Percentiles rank a stretch among this genome's conserved stretches.
These are phyloP conservation scores for Polyommatus icarus DNA, from an alignment of 2,888 invertebrate species.

Conservation along the genomic window DNA sequence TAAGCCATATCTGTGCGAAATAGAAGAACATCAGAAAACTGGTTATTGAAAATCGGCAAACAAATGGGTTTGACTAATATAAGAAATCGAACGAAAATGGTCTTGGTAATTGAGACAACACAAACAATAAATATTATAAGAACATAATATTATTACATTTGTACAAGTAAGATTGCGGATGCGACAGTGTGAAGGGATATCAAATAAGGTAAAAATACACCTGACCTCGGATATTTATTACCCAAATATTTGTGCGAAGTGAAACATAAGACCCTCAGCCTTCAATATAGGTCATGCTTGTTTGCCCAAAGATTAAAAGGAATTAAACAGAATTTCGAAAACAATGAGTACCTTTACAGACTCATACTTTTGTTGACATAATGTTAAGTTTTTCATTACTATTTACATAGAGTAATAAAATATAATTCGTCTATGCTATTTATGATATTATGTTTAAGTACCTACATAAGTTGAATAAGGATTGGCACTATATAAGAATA, in stretches of 20 bases:
- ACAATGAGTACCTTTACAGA: neutral
- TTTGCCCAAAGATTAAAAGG: neutral
- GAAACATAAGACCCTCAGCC: neutral
- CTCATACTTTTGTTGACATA: neutral
- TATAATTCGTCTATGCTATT: no score
- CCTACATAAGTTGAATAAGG: neutral
- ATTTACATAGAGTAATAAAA: no score
- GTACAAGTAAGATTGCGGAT: neutral
- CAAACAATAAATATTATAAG: neutral
- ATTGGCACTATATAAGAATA: neutral
- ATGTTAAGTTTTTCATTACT: neutral
- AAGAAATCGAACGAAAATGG: neutral
- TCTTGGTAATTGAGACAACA: neutral
- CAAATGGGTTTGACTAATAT: neutral
- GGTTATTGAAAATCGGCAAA: neutral
- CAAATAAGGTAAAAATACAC: constrained; percentile 21
- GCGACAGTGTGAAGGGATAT: neutral
- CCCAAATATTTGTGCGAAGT: constrained; percentile 15
- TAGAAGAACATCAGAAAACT: no score
- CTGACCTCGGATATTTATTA: constrained; percentile 26
- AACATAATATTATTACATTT: no score
- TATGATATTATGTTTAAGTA: no score
- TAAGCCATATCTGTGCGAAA: no score
- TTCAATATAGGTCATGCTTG: constrained; percentile 12
- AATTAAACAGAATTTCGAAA: neutral